Base-by-base conservation (phyloP, 2,888 invertebrate species). In the Heteropelma amictum region DNA sequence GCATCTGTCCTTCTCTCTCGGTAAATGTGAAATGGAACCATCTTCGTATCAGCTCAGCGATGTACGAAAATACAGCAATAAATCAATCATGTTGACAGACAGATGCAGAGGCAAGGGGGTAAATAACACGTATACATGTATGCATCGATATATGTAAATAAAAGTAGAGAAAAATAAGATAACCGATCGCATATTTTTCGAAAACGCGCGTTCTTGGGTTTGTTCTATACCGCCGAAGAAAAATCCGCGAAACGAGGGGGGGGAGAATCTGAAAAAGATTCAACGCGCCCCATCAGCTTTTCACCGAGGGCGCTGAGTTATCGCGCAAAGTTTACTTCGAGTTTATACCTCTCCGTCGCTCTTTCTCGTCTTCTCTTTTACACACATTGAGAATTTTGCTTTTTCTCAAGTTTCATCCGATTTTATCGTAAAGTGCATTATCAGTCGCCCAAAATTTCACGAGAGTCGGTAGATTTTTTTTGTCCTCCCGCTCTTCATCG, bases 241-340 rank as follows among this genome's bases (percentile, higher is more conserved):
- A 45, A 63, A 53, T 35, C 61, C 19, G 26, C 33, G 26, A 49
- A 12, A 38, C 26, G 14, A 19, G 14, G n/a, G 12, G 38, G 17
- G 23, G 35, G 53, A 42, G 53, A 40, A 53, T 12, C 23, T 17
- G 23, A 63, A 47, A 26, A 45, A 14, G 23, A 23, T 8, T 40
- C 51, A 64, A 21, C 21, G 17, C 63, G 38, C 40, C 17, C 28
- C 19, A 26, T 14, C 26, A 28, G 14, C 40, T 19, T 60, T 60
- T 33, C 30, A 60, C 35, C 26, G 38, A n/a, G n/a, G 65, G 53
- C 56, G 47, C 61, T 79, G 76, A 82, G 74, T 81, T 81, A 81
- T 82, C 76, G 78, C 77, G 28, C 19, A 51, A 82, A 82, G 79
- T 81, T 74, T 38, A 19, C 58, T 12, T 30, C 69, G 56, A 40